phyloP scores from a whole-genome alignment of 2,797 vertebrate species.

The Tachyglossus aculeatus region DNA sequence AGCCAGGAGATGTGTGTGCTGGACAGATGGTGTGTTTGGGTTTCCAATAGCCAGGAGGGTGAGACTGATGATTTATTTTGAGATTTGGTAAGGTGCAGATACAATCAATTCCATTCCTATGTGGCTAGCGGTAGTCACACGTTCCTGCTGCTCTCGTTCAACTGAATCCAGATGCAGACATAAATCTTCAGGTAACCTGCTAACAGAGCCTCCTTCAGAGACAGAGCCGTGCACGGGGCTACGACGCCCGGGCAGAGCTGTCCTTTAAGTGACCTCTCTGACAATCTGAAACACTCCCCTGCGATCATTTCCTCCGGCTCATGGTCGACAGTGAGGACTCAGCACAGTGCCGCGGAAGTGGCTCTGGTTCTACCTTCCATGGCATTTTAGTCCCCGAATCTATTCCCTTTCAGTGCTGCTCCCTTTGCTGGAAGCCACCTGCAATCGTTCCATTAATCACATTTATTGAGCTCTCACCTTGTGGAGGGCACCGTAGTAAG shows the following conservation, averaged over 20 bases:
- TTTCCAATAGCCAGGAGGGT: conserved; percentile 59
- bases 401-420: conserved; percentile 58
- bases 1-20: conserved; percentile 52
- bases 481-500: too few species aligned
- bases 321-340: conserved; percentile 52
- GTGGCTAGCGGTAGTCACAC: conserved; percentile 29
- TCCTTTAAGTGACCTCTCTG: conserved; percentile 35
- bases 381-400: conserved; percentile 38
- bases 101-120: conserved; percentile 16
- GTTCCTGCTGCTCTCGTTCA: conserved; percentile 32
- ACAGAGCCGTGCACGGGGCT: conserved; percentile 51
- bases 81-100: conserved; percentile 43
- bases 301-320: conserved; percentile 27
- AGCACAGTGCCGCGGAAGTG: conserved; percentile 55
- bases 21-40: conserved; percentile 70
- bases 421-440: conserved; percentile 50
- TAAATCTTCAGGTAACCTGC: conserved; percentile 66
- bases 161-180: conserved; percentile 62
- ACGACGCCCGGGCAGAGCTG: conserved; percentile 41
- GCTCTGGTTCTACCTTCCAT: conserved; percentile 61
- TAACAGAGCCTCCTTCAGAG: conserved; percentile 31
- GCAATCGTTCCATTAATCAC: too few species aligned
- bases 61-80: conserved; percentile 63
- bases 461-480: too few species aligned
- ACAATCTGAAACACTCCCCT: conserved; percentile 49